Evolutionary conservation across 2,888 invertebrate genomes (phyloP), one percentile per base, ranked within the genome.

Genomic region (Eubasilissa splendida): DNA sequence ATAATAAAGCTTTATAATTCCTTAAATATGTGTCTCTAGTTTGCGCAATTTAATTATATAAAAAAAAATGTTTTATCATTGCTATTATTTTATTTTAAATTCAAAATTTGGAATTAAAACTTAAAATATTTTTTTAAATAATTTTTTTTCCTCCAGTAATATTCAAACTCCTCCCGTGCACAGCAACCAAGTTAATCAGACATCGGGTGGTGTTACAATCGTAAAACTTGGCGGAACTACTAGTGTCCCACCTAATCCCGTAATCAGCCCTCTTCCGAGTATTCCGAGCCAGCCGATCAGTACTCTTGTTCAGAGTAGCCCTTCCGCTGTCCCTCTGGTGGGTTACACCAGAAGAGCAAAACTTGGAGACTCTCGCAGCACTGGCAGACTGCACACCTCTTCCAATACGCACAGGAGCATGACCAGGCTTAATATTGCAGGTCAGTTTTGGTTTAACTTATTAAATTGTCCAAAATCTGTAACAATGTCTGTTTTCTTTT

Each of bases 331-430:
- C 74, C 42, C 81, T 73, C 53, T 65, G 4, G 86, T 84, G 4
- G 89, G 92, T 1, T 94, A 94, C 85, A 90, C 93, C 85, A 85
- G 93, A 85, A 86, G 92, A 14, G 93, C 93, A 2, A 94, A 94
- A 88, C 87, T 94, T 54, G 95, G 94, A 0, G 95, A 95, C 87
- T 95, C 95, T 11, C 89, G 95, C 77, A 95, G 95, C 86, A 95
- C 95, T 0, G 95, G 95, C 3, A 89, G 95, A 12, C 87, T 95
- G 80, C 94, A 94, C 85, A 93, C 94, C 7, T 92, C 94, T 14
- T 92, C 94, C 10, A 93, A 93, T 85, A 94, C 94, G 5, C 95
- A 95, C 86, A 89, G 95, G 80, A 95, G 95, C 87, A 95, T 95
- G 93, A 95, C 95, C 0, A 89, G 95, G 65, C 91, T 96, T 22